Conservation (phyloP, 2,797 vertebrate genomes). For the Ctenopoma kingsleyae region DNA sequence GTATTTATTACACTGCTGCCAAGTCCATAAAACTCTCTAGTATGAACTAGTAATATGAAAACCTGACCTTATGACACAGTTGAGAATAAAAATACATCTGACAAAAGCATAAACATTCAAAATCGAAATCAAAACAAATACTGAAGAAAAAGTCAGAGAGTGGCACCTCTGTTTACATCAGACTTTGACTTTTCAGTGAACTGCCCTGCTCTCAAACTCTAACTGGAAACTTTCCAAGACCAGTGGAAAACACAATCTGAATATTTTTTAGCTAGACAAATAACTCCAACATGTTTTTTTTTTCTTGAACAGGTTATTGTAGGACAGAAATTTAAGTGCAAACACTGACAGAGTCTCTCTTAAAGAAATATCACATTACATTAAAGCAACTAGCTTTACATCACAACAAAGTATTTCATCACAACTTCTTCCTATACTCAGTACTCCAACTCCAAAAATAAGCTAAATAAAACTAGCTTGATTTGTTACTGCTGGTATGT, state of each 20-base stretch:
- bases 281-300: background rate
- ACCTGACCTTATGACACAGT: conserved; percentile 17
- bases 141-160: conserved; percentile 9
- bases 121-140: conserved; percentile 21
- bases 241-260: conserved; percentile 7
- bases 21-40: conserved; percentile 22
- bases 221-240: conserved; percentile 32
- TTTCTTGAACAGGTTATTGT: conserved; percentile 1
- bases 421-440: background rate
- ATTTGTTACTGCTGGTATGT: conserved; percentile 43
- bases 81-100: conserved; percentile 20
- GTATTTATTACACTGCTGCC: conserved; percentile 16
- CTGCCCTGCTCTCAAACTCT: conserved; percentile 7
- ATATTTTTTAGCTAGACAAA: conserved; percentile 5
- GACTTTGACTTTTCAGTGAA: conserved; percentile 15
- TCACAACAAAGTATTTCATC: conserved; percentile 38
- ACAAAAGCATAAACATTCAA: conserved; percentile 33
- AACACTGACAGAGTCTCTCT: conserved; percentile 8
- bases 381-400: conserved; percentile 29
- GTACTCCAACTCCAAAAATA: conserved; percentile 41
- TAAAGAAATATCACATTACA: conserved; percentile 48
- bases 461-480: conserved; percentile 25
- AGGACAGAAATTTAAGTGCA: conserved; percentile 25
- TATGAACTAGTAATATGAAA: conserved; percentile 19
- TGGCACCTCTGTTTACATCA: conserved; percentile 23